Base-by-base conservation (phyloP, 2,888 invertebrate genomes). In the Amblyjoppa fuscipennis region DNA sequence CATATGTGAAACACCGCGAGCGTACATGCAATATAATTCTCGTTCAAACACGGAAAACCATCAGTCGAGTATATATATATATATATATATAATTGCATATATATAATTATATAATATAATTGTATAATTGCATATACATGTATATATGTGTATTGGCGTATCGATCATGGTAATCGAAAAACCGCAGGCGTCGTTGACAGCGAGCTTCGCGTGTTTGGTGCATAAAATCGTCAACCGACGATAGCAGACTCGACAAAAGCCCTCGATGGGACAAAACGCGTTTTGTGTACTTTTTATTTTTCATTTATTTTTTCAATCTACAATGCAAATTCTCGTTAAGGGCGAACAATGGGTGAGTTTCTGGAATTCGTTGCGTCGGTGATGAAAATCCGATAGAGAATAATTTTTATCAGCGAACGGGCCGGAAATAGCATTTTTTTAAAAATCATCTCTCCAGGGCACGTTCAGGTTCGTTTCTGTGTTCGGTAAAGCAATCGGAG, bases 151-250 rank as follows among this genome's bases (percentile, higher is more conserved):
- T 3, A 69, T 49, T 51, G 20, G 11, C 28, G 41, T 41, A 69
- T 56, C 20, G 49, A 49, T 3, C 4, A 20, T 49, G 68, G 49
- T 78, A 38, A 82, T 76, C 25, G 49, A 28, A 49, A 78, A 69
- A 11, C 49, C 68, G 56, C 61, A 49, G 34, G 73, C 78, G 41
- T 59, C 11, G 69, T 38, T 16, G 41, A 28, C 51, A 64, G 64
- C 11, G 31, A 64, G 70, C 49, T 38, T 53, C 20, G 56, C 73
- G 59, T 59, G 53, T 49, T 66, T 16, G 68, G 25, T 5, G 59
- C 74, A 51, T 11, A 11, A 59, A 78, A 83, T 59, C 38, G 56
- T 73, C 59, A 38, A 16, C 25, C 4, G 59, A 0, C 59, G 28
- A 59, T 11, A 28, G 28, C 13, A 13, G 13, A 59, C 59, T 5